phyloP scores from a whole-genome alignment of 1,140 invertebrate species.

The Rhagoletis zephyria region DNA sequence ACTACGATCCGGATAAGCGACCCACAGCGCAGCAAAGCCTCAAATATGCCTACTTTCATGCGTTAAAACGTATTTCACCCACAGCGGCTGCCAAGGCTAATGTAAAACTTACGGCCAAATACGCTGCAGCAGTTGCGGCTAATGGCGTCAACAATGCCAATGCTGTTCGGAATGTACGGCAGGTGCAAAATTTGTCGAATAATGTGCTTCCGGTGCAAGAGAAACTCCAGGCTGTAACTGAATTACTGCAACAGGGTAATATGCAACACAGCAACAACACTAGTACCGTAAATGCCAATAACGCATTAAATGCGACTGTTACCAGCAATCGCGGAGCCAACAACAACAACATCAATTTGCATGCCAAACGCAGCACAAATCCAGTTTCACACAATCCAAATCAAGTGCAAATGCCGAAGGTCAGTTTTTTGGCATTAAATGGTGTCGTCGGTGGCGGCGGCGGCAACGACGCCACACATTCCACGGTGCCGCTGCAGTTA shows the following conservation, averaged over 20 bases:
- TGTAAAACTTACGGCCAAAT: conserved; percentile 66
- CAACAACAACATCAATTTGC: neutral
- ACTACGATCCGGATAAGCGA: conserved; percentile 93
- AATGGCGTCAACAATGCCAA: conserved; percentile 59
- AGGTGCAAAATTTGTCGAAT: conserved; percentile 65
- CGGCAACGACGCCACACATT: neutral
- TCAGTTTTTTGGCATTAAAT: conserved; percentile 58
- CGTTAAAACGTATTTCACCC: conserved; percentile 73
- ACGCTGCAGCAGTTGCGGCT: conserved; percentile 60
- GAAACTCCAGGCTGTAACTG: conserved; percentile 68
- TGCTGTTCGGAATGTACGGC: conserved; percentile 58
- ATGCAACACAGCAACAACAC: conserved; percentile 54
- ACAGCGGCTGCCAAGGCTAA: conserved; percentile 70
- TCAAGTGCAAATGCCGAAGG: conserved; percentile 56
- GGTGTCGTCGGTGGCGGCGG: neutral
- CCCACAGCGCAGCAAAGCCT: conserved; percentile 91
- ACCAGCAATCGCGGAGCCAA: conserved; percentile 45
- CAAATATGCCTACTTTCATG: conserved; percentile 88
- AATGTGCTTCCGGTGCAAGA: conserved; percentile 72
- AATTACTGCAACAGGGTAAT: conserved; percentile 60
- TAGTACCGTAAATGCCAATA: conserved; percentile 42
- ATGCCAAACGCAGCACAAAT: neutral
- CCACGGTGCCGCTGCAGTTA: neutral
- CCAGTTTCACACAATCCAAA: conserved; percentile 29
- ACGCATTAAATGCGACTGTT: conserved; percentile 16